Evolutionary conservation across 2,888 invertebrate species (phyloP).

Genomic region (Helleia helle): DNA sequence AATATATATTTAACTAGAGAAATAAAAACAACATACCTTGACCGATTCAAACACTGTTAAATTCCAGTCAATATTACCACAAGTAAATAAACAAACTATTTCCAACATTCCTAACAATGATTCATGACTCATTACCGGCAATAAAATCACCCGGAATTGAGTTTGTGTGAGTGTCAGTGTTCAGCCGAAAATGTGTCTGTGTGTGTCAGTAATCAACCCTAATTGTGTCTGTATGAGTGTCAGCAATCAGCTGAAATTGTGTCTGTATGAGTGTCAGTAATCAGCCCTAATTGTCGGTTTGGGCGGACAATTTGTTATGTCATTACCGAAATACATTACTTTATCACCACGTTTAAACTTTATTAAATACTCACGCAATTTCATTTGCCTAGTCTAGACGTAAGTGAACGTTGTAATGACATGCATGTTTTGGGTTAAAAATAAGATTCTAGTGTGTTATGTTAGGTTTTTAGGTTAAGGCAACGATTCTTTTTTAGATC

Average conservation of each 20-base stretch:
- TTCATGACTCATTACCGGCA: neutral
- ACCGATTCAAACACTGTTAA: neutral
- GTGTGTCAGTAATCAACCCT: neutral
- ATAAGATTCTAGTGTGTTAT: too few relatives aligned
- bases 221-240: neutral
- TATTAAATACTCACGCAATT: too few relatives aligned
- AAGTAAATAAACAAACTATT: slow-evolving; percentile 1
- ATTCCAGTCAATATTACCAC: neutral
- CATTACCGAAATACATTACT: neutral
- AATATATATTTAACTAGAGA: too few relatives aligned
- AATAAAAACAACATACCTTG: too few relatives aligned
- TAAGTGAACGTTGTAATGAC: too few relatives aligned
- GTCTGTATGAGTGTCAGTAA: neutral
- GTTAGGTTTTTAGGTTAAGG: too few relatives aligned
- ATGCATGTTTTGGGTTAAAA: too few relatives aligned
- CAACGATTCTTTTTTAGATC: too few relatives aligned
- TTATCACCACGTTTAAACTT: too few relatives aligned
- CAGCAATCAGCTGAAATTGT: slow-evolving; percentile 3
- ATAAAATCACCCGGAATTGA: slow-evolving; percentile 5
- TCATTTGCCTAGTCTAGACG: too few relatives aligned
- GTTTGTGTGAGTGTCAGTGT: neutral
- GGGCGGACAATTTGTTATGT: neutral
- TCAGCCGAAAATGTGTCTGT: neutral
- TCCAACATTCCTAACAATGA: slow-evolving; percentile 1
- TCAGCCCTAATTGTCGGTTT: neutral